These are phyloP conservation scores for Galerucella calmariensis DNA, from an alignment of 2,888 invertebrate species.

Conservation along the genomic window DNA sequence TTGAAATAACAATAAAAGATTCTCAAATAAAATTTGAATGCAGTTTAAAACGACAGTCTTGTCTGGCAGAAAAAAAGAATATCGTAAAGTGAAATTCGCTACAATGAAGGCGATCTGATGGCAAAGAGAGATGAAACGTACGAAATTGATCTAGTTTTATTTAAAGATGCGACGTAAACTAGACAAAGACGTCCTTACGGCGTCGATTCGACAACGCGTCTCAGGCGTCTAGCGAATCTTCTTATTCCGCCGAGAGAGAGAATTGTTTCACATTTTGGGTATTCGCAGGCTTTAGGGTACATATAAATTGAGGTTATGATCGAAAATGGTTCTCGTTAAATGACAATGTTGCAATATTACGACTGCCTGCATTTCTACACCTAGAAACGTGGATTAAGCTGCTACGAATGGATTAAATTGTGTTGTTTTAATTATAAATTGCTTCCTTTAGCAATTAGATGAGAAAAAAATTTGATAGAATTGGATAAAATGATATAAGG, in stretches of 20 bases:
- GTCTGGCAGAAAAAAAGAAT: not conserved
- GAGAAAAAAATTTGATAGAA: too few relatives aligned
- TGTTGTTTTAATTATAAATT: too few relatives aligned
- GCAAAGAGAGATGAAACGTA: constrained; percentile 10
- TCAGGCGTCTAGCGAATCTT: constrained; percentile 11
- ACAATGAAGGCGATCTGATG: constrained; percentile 13
- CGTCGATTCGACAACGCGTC: constrained; percentile 7
- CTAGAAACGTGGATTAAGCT: not conserved
- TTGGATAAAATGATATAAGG: too few relatives aligned
- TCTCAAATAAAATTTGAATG: too few relatives aligned
- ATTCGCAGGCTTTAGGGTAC: constrained; percentile 27
- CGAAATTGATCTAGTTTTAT: constrained; percentile 28
- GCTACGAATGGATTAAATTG: too few relatives aligned
- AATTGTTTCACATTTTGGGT: constrained; percentile 23
- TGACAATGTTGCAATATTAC: constrained; percentile 27
- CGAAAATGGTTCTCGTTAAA: constrained; percentile 20
- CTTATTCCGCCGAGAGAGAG: constrained; percentile 16
- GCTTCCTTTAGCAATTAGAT: too few relatives aligned
- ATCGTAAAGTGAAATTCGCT: constrained; percentile 15
- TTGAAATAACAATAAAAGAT: too few relatives aligned
- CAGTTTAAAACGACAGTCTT: not conserved
- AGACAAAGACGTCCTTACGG: constrained; percentile 14
- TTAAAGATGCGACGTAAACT: constrained; percentile 25
- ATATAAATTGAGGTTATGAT: constrained; percentile 32
- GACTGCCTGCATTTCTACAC: not conserved